Conservation (phyloP, 2,888 invertebrate species). For the Tetropium fuscum region DNA sequence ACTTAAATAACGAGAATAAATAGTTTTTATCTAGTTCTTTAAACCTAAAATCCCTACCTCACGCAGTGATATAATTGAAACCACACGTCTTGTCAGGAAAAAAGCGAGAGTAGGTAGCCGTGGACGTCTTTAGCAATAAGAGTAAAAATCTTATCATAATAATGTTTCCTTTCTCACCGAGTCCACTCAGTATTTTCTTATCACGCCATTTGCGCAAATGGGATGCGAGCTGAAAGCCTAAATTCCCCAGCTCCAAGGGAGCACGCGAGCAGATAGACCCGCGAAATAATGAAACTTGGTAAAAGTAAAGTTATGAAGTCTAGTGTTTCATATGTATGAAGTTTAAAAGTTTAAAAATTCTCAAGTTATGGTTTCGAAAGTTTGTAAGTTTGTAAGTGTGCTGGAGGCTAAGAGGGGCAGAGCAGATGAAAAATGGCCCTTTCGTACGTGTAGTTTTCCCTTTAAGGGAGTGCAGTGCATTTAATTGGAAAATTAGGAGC, state of each 20-base stretch:
- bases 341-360: conserved; percentile 48
- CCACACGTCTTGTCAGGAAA: no score
- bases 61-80: no score
- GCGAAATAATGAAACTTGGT: conserved; percentile 44
- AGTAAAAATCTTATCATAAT: no score
- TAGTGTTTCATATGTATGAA: conserved; percentile 54
- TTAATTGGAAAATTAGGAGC: conserved; percentile 37
- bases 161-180: no score
- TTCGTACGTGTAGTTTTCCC: conserved; percentile 29
- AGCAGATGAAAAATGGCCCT: conserved; percentile 41
- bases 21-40: no score
- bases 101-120: no score
- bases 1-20: no score
- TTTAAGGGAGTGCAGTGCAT: conserved; percentile 31
- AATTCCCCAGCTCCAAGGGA: not conserved
- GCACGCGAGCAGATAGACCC: conserved; percentile 29
- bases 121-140: no score
- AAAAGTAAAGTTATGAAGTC: conserved; percentile 50
- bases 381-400: conserved; percentile 39
- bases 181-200: not conserved
- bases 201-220: not conserved
- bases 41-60: no score
- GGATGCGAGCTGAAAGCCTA: conserved; percentile 6
- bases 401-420: conserved; percentile 34
- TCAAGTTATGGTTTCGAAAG: conserved; percentile 46